phyloP scores from a whole-genome alignment of 2,113 vertebrate species.

The Crypturellus undulatus region DNA sequence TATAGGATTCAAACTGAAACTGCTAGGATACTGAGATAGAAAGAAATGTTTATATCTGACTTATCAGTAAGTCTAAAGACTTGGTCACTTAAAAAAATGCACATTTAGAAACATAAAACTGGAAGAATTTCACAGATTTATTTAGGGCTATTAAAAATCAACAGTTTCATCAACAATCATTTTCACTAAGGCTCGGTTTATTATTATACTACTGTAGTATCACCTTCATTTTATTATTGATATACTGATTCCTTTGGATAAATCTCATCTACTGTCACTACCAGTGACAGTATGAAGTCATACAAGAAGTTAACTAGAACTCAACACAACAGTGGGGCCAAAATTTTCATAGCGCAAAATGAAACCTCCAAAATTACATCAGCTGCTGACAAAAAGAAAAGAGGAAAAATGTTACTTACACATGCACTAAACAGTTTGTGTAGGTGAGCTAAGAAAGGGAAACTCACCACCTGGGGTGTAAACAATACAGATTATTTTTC shows the following conservation, averaged over 20 bases:
- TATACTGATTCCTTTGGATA: not conserved
- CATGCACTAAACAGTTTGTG: not conserved
- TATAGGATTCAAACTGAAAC: not conserved
- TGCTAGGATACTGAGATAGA: not conserved
- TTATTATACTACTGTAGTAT: not conserved
- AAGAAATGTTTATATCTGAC: not conserved
- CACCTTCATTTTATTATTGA: not conserved
- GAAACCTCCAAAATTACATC: not conserved
- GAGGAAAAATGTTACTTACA: not conserved
- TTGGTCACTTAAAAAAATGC: fast-evolving
- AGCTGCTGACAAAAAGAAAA: not conserved
- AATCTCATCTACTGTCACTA: not conserved
- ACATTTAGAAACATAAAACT: not conserved
- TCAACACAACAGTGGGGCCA: not conserved
- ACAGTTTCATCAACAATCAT: not conserved
- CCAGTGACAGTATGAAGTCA: not conserved
- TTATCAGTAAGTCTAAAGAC: not conserved
- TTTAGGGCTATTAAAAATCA: not conserved
- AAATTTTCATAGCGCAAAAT: not conserved
- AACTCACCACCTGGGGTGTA: not conserved
- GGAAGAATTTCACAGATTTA: not conserved
- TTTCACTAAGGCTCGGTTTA: not conserved
- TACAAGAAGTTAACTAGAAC: not conserved
- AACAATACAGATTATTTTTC: not conserved
- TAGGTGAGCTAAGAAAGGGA: not conserved